A percentile compares a stretch with the other conserved stretches of the same genome.
These are phyloP conservation scores for Limnephilus marmoratus DNA, from an alignment of 2,888 invertebrate species.

Conservation along the genomic window DNA sequence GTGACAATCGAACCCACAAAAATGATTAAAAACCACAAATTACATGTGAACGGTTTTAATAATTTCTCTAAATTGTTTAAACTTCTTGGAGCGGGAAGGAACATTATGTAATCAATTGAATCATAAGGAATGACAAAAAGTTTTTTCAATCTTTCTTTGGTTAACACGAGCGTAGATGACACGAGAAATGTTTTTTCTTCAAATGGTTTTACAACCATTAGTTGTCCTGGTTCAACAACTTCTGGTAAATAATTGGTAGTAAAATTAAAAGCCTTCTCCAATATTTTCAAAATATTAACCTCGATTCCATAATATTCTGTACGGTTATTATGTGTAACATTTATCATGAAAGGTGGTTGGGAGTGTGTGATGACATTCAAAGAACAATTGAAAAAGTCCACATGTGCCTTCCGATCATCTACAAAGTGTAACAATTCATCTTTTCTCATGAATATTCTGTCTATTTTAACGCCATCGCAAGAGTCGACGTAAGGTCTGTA, in stretches of 20 bases:
- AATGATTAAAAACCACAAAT: neutral
- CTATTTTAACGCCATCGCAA: neutral
- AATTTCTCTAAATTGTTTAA: conserved; percentile 38
- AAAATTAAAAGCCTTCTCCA: neutral
- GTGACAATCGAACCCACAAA: neutral
- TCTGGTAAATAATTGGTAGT: neutral
- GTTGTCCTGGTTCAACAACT: neutral
- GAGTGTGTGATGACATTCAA: neutral
- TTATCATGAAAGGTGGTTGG: neutral
- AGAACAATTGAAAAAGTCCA: neutral
- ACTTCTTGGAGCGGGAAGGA: neutral
- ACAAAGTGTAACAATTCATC: neutral
- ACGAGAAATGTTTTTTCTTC: neutral
- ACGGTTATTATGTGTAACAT: neutral
- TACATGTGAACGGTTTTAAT: conserved; percentile 29
- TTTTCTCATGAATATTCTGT: neutral
- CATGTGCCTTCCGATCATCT: neutral
- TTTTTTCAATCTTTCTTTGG: neutral
- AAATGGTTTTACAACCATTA: neutral
- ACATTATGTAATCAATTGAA: neutral
- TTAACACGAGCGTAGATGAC: neutral
- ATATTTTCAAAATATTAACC: conserved; percentile 10
- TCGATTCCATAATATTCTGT: neutral
- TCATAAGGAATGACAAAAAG: neutral
- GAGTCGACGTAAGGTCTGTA: conserved; percentile 20